Base-by-base conservation (phyloP, 2,113 vertebrate genomes). In the Neodon shergylaensis region DNA sequence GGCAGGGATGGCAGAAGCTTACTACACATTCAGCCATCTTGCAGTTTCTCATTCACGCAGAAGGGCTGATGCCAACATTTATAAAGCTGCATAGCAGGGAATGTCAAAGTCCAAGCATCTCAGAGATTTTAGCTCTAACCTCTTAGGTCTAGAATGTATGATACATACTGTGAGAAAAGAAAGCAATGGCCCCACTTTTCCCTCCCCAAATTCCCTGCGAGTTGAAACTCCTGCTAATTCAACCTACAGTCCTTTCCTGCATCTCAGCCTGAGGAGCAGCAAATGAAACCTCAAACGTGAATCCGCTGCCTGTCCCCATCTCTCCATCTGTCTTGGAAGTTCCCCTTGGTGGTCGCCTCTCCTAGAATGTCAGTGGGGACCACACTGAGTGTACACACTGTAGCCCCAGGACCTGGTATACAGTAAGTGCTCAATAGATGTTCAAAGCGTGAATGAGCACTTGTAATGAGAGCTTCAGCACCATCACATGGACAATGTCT, bases 241-340 rank as follows among this genome's bases (percentile, higher is more conserved):
- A 33, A 33, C 28, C 9, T 0, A 0, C 4, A 26, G 7, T 21
- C 44, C 36, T 33, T 31, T 13, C 52, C 13, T 74, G 47, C 39
- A 10, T 70, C 12, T 26, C 39, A 92, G 22, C 24, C 26, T 19
- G 10, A n/a, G 47, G n/a, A 5, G n/a, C 49, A 88, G 77, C 54
- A 70, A 76, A 52, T 2, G 44, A 72, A 77, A 65, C n/a, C 61
- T 26, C 39, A 22, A 13, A 1, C 19, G 3, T 1, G 68, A 49
- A 16, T 39, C 52, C 33, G 2, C n/a, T 17, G 36, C 52, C 61
- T 49, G 0, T 42, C 85, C 61, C 66, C 1, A 12, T 39, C 7
- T 61, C 49, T 68, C 33, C 13, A 3, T 39, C 5, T 3, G n/a
- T 22, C 77, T 68, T 47, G 19, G 44, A 14, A 76, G 65, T 14